Evolutionary conservation across 2,888 invertebrate genomes (phyloP).

Genomic region (Cecidostiba fungosa): DNA sequence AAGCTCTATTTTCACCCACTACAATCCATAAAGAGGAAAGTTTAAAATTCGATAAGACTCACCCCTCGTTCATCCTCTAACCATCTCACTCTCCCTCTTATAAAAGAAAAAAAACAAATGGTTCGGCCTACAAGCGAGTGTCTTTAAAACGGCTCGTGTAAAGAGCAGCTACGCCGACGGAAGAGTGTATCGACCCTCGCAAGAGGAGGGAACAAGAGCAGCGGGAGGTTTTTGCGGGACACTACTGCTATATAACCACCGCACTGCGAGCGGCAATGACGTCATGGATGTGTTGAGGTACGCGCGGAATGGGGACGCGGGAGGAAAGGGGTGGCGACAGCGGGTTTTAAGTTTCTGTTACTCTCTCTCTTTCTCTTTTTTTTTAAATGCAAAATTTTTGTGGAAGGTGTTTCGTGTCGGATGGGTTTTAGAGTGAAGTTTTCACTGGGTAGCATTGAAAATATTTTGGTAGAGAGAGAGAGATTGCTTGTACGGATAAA

Average conservation of each 20-base stretch:
- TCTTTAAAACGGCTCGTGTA: background rate
- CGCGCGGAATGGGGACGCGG: slow-evolving; percentile 55
- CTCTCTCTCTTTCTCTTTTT: background rate
- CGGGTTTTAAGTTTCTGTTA: slow-evolving; percentile 16
- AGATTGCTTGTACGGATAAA: too few relatives aligned
- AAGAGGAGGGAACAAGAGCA: background rate
- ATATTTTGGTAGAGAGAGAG: too few relatives aligned
- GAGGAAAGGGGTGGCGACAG: slow-evolving; percentile 7
- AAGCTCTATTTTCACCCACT: background rate
- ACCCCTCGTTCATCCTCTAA: background rate
- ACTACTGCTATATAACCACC: background rate
- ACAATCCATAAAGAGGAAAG: slow-evolving; percentile 16
- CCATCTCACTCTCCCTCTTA: background rate
- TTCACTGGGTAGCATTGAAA: background rate
- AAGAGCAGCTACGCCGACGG: background rate
- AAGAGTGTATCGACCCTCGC: slow-evolving; percentile 43
- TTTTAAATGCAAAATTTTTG: slow-evolving; percentile 10
- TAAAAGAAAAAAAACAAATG: background rate
- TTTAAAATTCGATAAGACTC: slow-evolving; percentile 4
- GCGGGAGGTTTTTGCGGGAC: slow-evolving; percentile 38
- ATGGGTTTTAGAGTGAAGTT: background rate
- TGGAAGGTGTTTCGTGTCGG: background rate
- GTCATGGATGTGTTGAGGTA: slow-evolving; percentile 54
- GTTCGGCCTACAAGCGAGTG: background rate
- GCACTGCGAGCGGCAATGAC: slow-evolving; percentile 44